Evolutionary conservation across 2,888 invertebrate species (phyloP).

Genomic region (Mesorhabditis spiculigera): DNA sequence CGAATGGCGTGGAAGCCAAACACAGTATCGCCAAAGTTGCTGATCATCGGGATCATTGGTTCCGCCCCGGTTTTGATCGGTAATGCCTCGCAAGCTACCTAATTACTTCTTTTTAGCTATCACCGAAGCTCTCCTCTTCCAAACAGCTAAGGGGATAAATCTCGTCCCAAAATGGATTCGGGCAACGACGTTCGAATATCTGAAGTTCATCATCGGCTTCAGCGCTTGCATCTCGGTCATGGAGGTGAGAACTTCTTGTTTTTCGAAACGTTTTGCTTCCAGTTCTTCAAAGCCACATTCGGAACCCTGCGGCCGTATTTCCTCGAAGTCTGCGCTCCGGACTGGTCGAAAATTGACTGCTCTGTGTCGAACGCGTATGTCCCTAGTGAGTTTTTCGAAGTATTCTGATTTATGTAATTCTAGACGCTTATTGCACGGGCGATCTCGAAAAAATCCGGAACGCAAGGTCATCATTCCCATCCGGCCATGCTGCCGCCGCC

Average conservation of each 20-base stretch:
- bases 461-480: not conserved
- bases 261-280: not conserved
- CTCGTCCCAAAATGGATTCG: not conserved
- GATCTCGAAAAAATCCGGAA: not conserved
- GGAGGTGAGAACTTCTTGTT: not conserved
- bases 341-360: conserved; percentile 44
- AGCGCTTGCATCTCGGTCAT: conserved; percentile 4
- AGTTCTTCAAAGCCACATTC: conserved; percentile 65
- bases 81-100: not conserved
- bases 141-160: not conserved
- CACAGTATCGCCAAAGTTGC: not conserved
- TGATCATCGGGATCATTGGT: not conserved
- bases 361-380: conserved; percentile 20
- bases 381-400: not conserved
- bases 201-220: conserved; percentile 6
- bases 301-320: conserved; percentile 92
- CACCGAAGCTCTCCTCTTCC: conserved; percentile 1
- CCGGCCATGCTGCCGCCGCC: not conserved
- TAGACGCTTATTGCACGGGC: conserved; percentile 1
- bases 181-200: not conserved
- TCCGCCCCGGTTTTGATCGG: not conserved
- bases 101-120: not conserved
- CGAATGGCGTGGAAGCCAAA: not conserved
- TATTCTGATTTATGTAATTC: not conserved
- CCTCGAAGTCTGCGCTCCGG: conserved; percentile 78